A percentile compares a stretch with the other conserved stretches of the same genome.
Conservation (phyloP, 2,888 invertebrate genomes). For the Matsumyia berberina region DNA sequence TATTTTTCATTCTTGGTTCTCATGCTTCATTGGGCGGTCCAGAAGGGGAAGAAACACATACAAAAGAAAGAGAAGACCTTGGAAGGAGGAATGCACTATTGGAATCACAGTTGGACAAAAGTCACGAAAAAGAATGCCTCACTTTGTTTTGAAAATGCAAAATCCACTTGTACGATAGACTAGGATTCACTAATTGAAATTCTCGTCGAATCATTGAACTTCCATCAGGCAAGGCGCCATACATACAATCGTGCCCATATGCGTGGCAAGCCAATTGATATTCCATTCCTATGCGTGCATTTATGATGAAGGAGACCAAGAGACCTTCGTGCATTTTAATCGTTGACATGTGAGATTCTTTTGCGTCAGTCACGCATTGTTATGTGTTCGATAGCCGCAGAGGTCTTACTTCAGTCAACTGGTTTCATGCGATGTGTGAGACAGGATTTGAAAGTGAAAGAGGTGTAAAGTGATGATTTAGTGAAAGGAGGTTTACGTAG, state of each 20-base stretch:
- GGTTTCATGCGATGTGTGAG: background rate
- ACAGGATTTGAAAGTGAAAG: conserved; percentile 40
- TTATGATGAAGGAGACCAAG: conserved; percentile 21
- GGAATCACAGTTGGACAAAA: conserved; percentile 12
- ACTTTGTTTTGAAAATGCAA: conserved; percentile 6
- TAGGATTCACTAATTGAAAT: conserved; percentile 48
- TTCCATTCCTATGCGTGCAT: conserved; percentile 47
- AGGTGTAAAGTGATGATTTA: background rate
- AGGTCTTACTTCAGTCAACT: conserved; percentile 19
- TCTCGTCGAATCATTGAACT: conserved; percentile 45
- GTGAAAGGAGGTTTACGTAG: conserved; percentile 16
- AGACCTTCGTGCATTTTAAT: conserved; percentile 49
- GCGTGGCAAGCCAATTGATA: conserved; percentile 43
- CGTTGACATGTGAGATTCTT: conserved; percentile 20
- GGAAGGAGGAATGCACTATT: conserved; percentile 22
- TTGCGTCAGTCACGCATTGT: conserved; percentile 2
- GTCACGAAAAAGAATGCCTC: too few relatives aligned
- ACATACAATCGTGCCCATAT: conserved; percentile 30
- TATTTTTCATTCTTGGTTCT: conserved; percentile 36
- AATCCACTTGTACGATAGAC: conserved; percentile 8
- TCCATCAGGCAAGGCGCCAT: conserved; percentile 49
- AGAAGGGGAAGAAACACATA: conserved; percentile 1
- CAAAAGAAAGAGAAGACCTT: conserved; percentile 23
- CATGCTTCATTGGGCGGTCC: conserved; percentile 55
- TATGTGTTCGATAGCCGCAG: background rate